Conservation (phyloP, 2,797 vertebrate genomes). For the Paguma larvata region DNA sequence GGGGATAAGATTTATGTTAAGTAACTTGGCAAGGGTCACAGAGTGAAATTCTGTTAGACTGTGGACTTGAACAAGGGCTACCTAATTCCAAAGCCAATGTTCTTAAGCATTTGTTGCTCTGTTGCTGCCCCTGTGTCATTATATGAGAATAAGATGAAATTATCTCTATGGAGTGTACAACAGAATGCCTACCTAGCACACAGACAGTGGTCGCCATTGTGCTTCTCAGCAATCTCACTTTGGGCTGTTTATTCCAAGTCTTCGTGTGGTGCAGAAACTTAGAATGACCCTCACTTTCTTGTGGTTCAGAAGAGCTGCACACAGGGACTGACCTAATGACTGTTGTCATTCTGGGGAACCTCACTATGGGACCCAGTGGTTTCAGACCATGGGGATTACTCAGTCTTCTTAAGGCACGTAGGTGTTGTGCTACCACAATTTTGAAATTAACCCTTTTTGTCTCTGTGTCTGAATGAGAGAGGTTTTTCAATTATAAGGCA, state of each 20-base stretch:
- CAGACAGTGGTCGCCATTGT: rapidly evolving
- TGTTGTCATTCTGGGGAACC: neutral
- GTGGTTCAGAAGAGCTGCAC: neutral
- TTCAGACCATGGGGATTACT: neutral
- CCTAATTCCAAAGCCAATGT: neutral
- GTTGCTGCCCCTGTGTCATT: neutral
- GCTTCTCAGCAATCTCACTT: no score
- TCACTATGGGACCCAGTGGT: neutral
- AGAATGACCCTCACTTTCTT: neutral
- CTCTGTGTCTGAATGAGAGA: slow-evolving; percentile 70
- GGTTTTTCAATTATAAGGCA: slow-evolving; percentile 81
- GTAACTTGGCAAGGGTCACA: neutral
- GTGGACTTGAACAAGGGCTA: neutral
- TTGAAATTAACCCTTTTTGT: slow-evolving; percentile 65
- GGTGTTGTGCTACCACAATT: neutral
- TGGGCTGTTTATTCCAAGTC: neutral
- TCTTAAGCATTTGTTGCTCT: neutral
- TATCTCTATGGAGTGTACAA: neutral
- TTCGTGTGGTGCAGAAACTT: neutral
- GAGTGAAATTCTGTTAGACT: neutral
- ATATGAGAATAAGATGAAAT: neutral
- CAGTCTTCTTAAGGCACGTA: neutral
- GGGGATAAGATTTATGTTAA: neutral
- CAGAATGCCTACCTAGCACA: neutral
- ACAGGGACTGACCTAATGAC: rapidly evolving